phyloP scores from a whole-genome alignment of 2,113 vertebrate species.

The Phylloscopus trochilus region DNA sequence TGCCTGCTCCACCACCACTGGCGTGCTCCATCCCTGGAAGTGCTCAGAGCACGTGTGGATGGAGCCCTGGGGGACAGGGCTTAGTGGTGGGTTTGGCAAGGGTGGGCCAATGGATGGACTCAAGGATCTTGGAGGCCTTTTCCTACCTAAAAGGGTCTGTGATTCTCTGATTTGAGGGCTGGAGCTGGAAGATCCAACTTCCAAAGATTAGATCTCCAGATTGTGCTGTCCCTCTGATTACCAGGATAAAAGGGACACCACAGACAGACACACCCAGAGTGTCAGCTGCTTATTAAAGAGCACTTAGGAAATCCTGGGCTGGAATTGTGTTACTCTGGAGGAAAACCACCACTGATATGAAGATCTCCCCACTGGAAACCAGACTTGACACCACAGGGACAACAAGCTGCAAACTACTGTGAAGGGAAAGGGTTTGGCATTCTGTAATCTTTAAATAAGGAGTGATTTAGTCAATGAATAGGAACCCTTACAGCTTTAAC shows the following conservation, averaged over 20 bases:
- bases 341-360: background rate
- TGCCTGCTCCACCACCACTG: background rate
- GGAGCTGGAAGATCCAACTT: background rate
- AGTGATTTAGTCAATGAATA: background rate
- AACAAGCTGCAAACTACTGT: background rate
- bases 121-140: background rate
- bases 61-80: background rate
- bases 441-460: background rate
- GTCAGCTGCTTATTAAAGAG: background rate
- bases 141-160: background rate
- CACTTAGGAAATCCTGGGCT: background rate
- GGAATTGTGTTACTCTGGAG: background rate
- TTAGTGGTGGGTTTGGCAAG: background rate
- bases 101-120: background rate
- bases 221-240: background rate
- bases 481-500: background rate
- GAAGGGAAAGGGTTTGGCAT: background rate
- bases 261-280: background rate
- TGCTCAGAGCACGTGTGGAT: fast-evolving
- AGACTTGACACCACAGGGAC: background rate
- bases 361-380: background rate
- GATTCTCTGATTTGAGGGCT: background rate
- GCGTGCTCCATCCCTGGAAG: background rate
- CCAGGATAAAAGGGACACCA: background rate
- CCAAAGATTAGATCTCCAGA: background rate